Evolutionary conservation across 2,797 vertebrate genomes (phyloP), one percentile per base, ranked within the genome.

Genomic region (Hydrolagus colliei): DNA sequence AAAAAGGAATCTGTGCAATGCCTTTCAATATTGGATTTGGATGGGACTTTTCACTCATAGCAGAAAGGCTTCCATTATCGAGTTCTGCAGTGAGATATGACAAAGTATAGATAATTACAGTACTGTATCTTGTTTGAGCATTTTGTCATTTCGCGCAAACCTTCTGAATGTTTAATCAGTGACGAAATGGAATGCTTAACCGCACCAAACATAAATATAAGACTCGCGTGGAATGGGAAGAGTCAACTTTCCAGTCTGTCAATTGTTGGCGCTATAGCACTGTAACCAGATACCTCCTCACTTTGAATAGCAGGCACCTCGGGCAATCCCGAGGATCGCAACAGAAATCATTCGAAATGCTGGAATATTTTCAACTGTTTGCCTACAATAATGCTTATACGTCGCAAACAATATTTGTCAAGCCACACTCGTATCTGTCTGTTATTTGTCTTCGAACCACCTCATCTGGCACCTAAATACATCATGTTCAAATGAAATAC

Each of bases 301-400:
- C 65, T 84, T 41, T 10, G 11, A 68, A 71, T 32, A 18, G 14
- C 32, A 84, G 32, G 20, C 35, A 71, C n/a, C 41, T 10, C 65
- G n/a, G 65, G 16, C 27, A 71, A 20, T 84, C 41, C 65, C 71
- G 79, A 41, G 22, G 32, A 67, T 18, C 65, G 68, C 41, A 41
- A 84, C 32, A 71, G 32, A 71, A 84, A 32, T 35, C 27, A 3
- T 16, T 71, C 3, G 32, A 84, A 27, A 27, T 27, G 1, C 65
- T 84, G 65, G 79, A 84, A 84, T 52, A 35, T 84, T 84, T 11
- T 20, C n/a, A 35, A 71, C 27, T 80, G 65, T 84, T 84, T 84
- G 65, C 65, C 79, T 32, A 52, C 65, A 35, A 71, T 41, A 68
- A n/a, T 20, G 41, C 11, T 76, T 76, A 41, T 52, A 52, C 7